phyloP scores from a whole-genome alignment of 2,113 vertebrate genomes.

The Ptyas mucosa region DNA sequence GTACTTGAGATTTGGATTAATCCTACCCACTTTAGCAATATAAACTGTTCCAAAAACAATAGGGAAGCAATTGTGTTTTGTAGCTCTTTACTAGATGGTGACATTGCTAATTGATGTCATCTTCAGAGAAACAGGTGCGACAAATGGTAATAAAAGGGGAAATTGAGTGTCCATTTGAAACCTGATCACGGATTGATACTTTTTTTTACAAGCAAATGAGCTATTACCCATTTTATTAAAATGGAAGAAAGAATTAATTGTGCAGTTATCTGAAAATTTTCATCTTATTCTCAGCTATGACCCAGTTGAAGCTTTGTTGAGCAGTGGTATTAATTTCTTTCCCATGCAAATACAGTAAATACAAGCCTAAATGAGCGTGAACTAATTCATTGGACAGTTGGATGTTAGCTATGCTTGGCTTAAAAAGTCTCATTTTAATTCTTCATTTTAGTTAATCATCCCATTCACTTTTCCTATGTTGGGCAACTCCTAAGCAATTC shows the following conservation, averaged over 20 bases:
- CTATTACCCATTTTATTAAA: constrained; percentile 58
- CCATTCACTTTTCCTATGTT: background rate
- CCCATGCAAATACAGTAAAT: constrained; percentile 36
- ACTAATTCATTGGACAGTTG: constrained; percentile 42
- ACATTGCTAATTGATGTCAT: background rate
- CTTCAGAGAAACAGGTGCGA: background rate
- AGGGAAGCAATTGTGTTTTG: background rate
- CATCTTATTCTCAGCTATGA: constrained; percentile 57
- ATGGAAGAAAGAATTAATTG: constrained; percentile 56
- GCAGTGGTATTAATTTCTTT: constrained; percentile 19
- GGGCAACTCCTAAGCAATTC: background rate
- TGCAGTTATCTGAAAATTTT: constrained; percentile 57
- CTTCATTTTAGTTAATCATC: constrained; percentile 9
- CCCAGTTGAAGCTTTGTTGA: constrained; percentile 55
- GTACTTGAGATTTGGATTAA: background rate
- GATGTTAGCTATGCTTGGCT: constrained; percentile 5
- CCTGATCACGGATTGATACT: constrained; percentile 34
- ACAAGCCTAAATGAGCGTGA: constrained; percentile 56
- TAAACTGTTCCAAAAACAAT: background rate
- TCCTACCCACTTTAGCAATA: background rate
- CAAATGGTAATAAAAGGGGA: constrained; percentile 5
- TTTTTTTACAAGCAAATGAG: constrained; percentile 44
- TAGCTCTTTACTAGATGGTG: background rate
- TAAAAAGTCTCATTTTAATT: constrained; percentile 16
- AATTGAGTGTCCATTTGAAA: constrained; percentile 30